A percentile compares a stretch with the other conserved stretches of the same genome.
phyloP scores from a whole-genome alignment of 2,797 vertebrate species.

The Ataeniobius toweri region DNA sequence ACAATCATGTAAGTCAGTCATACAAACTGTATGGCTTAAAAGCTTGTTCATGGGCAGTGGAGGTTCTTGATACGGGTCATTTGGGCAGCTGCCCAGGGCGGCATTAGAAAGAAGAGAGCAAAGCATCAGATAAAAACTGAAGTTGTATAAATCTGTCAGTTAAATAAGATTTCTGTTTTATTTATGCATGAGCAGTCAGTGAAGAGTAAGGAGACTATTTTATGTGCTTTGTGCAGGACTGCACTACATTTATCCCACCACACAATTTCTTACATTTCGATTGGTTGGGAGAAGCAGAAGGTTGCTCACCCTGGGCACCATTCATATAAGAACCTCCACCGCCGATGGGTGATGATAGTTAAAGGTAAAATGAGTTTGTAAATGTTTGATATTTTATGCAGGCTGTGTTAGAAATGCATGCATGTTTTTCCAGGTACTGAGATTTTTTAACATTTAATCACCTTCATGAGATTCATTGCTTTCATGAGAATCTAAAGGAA shows the following conservation, averaged over 20 bases:
- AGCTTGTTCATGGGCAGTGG: not conserved
- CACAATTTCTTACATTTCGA: not conserved
- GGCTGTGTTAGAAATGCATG: conserved; percentile 48
- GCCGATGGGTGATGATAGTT: conserved; percentile 3
- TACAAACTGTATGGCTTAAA: not conserved
- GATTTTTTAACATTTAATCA: conserved; percentile 62
- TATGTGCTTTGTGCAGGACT: not conserved
- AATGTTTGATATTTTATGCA: not conserved
- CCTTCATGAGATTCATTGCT: conserved; percentile 82
- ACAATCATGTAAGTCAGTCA: not conserved
- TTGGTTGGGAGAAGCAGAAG: not conserved
- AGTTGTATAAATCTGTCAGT: not conserved
- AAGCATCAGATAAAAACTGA: not conserved
- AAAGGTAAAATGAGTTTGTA: conserved; percentile 7
- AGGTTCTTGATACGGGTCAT: not conserved
- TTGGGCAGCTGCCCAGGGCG: not conserved
- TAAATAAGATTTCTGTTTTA: not conserved
- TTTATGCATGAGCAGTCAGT: not conserved
- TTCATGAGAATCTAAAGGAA: conserved; percentile 79
- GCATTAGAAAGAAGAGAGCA: not conserved
- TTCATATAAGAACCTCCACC: not conserved
- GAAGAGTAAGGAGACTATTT: not conserved
- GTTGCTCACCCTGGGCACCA: not conserved
- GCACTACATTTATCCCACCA: too few relatives aligned
- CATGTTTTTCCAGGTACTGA: conserved; percentile 62